Evolutionary conservation across 2,888 invertebrate genomes (phyloP).

Genomic region (Sarcophaga carnaria): DNA sequence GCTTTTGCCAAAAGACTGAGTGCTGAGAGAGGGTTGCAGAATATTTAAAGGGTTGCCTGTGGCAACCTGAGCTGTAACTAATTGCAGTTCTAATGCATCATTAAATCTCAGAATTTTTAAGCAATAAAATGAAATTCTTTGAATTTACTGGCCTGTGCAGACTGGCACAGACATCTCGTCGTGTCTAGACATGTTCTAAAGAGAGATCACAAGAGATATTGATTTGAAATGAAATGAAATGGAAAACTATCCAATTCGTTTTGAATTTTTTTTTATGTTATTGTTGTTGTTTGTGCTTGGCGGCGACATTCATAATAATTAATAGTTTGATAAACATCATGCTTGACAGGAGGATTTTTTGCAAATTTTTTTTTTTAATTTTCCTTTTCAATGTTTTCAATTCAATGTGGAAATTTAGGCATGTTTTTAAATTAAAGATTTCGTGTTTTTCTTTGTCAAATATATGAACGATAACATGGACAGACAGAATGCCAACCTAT

Average conservation of each 20-base stretch:
- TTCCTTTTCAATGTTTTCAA: slow-evolving; percentile 41
- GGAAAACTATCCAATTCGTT: slow-evolving; percentile 59
- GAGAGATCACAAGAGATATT: slow-evolving; percentile 55
- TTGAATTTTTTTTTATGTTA: not conserved
- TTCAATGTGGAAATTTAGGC: not conserved
- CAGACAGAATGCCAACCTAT: too few species aligned
- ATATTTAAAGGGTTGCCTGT: too few species aligned
- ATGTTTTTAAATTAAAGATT: too few species aligned
- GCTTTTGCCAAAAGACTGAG: too few species aligned
- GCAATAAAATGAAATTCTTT: not conserved
- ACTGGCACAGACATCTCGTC: slow-evolving; percentile 22
- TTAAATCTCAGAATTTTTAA: too few species aligned
- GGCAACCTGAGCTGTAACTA: too few species aligned
- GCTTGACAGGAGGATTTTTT: not conserved
- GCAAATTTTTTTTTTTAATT: slow-evolving; percentile 9
- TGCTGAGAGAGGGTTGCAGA: too few species aligned
- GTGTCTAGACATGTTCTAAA: slow-evolving; percentile 62
- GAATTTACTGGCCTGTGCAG: slow-evolving; percentile 16
- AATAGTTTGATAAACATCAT: slow-evolving; percentile 58
- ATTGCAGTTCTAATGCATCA: too few species aligned
- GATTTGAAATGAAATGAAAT: slow-evolving; percentile 67
- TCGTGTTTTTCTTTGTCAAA: too few species aligned
- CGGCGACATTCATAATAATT: slow-evolving; percentile 60
- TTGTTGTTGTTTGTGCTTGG: not conserved
- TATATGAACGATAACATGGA: too few species aligned